phyloP scores from a whole-genome alignment of 2,797 vertebrate species.

The Rallus crepitans region DNA sequence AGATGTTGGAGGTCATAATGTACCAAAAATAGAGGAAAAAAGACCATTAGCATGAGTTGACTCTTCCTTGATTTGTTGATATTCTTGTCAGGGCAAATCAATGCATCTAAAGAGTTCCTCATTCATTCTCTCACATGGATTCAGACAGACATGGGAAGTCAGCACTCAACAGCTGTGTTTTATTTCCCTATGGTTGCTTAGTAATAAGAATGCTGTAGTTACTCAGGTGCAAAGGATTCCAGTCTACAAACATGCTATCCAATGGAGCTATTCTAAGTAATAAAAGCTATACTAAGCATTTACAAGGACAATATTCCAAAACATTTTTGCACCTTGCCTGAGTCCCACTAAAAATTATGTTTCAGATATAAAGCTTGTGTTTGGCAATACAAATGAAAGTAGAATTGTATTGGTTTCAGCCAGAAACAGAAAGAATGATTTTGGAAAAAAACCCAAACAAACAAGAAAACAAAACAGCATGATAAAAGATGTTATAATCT shows the following conservation, averaged over 20 bases:
- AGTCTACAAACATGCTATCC: fast-evolving
- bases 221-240: background rate
- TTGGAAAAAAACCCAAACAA: too few species aligned
- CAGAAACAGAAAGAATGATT: background rate
- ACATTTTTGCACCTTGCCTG: background rate
- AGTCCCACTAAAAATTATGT: background rate
- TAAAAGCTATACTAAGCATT: background rate
- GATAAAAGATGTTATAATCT: background rate
- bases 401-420: background rate
- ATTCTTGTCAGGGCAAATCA: background rate
- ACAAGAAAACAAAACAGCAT: background rate
- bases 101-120: background rate
- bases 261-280: background rate
- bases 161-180: background rate
- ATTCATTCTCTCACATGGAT: background rate
- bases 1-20: background rate
- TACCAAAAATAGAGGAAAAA: background rate
- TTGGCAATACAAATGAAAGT: background rate
- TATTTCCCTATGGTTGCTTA: background rate
- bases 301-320: background rate
- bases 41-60: background rate
- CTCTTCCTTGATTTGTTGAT: background rate
- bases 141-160: background rate
- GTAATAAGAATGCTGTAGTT: background rate
- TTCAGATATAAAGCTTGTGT: background rate